Evolutionary conservation across 2,888 invertebrate species (phyloP), one percentile per base, ranked within the genome.

Genomic region (Emmelina monodactyla): DNA sequence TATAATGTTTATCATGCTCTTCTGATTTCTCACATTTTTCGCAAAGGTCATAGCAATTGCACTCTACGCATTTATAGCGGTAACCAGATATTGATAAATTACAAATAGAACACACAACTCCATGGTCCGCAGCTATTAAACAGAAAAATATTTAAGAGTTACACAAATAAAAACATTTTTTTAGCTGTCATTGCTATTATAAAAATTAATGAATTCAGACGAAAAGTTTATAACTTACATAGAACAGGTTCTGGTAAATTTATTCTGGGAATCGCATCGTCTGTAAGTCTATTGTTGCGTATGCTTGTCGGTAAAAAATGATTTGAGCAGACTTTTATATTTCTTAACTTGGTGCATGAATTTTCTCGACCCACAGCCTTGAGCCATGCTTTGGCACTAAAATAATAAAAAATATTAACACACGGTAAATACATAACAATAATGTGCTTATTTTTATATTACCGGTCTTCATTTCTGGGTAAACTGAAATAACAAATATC

Each of bases 51-150:
- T 79, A 95, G 58, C 94, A 88, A 0, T 76, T 61, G 47, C 95
- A 95, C 35, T 86, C 83, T 12, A 89, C 63, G 56, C 95, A 95
- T 62, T 93, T 94, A 73, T 91, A 95, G 1, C 94, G 85, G 47
- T 85, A 87, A 0, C 94, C 94, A n/a, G 64, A 47, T 2, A 94
- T 79, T 0, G 65, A 52, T 0, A 67, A 63, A 0, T 85, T 71
- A 51, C 94, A 95, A 11, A 73, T 83, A 60, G 94, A 90, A 55
- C 94, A 95, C 2, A 80, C 55, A 0, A 94, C 82, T 5, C 82
- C 78, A 0, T 61, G 53, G 51, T 91, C 88, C 3, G 50, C 51
- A 10, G 25, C n/a, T 19, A 5, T 19, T 6, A 19, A 19, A 6
- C 9, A 6, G 9, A 19, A 19, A 19, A 19, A 19, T 19, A n/a